phyloP scores from a whole-genome alignment of 2,113 vertebrate genomes.

The Tretioscincus oriximinensis region DNA sequence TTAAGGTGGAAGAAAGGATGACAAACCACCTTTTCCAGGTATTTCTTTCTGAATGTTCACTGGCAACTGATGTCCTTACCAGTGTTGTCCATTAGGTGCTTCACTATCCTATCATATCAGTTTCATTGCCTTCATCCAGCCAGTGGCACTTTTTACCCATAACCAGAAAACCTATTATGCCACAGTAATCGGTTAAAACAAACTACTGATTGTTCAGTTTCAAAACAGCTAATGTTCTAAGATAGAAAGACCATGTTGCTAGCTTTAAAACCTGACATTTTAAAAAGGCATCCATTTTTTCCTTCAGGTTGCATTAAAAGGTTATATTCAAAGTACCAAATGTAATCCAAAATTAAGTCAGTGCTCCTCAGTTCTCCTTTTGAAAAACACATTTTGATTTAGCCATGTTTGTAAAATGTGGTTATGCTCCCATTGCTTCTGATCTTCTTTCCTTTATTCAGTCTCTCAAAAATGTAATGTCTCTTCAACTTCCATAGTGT shows the following conservation, averaged over 20 bases:
- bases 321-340: background rate
- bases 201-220: background rate
- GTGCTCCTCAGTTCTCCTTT: slow-evolving; percentile 2
- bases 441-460: slow-evolving; percentile 24
- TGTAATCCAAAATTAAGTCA: background rate
- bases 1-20: no score
- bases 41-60: no score
- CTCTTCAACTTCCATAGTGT: slow-evolving; percentile 21
- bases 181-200: no score
- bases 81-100: no score
- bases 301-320: background rate
- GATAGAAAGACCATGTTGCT: background rate
- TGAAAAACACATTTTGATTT: slow-evolving; percentile 9
- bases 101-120: no score
- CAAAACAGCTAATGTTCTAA: background rate
- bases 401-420: slow-evolving; percentile 15
- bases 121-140: no score
- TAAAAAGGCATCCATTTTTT: background rate
- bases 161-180: no score
- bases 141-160: no score
- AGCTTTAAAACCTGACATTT: background rate
- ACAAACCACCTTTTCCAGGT: no score
- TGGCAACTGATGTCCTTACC: no score
- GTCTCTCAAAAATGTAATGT: background rate
- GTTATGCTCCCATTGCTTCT: slow-evolving; percentile 9